Base-by-base conservation (phyloP, 1,140 invertebrate species). In the Calliopsis andreniformis region DNA sequence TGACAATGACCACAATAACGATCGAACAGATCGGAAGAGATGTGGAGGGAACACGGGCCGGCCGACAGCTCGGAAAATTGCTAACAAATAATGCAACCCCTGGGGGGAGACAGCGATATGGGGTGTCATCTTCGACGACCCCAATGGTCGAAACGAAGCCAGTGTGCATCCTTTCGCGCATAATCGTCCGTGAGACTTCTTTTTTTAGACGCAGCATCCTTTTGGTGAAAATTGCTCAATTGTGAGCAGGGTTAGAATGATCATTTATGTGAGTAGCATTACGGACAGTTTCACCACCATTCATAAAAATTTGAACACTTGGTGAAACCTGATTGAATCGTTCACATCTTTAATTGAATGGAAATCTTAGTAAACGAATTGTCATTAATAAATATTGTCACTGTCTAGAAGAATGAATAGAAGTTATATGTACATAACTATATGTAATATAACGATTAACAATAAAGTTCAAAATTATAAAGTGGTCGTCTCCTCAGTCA, bases 1-100 rank as follows among this genome's bases (percentile, higher is more conserved):
- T 86, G 83, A 86, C 84, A 86, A 86, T 86, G 84, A 85, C 84
- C 83, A 76, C 83, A 85, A 86, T 85, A 85, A 86, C 80, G 83
- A 83, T 85, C 83, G 83, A 72, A 51, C 49, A 78, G 82, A 85
- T 81, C 78, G 82, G 82, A 81, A 84, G 77, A 79, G 76, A 75
- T 45, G 61, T n/a, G 61, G 20, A 47, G 59, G 61, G 62, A 53
- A 30, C 53, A 39, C 55, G 75, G 76, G 75, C 23, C 69, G 61
- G 56, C 80, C 82, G 84, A 80, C 84, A 80, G 84, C 84, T 85
- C 69, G 84, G 86, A 86, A 83, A 83, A 86, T 83, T 83, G 83
- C 83, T 85, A 87, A 83, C 85, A 79, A 84, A 86, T 87, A 87
- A 86, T 83, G 58, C 81, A 58, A 63, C 73, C 67, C 43, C 20